phyloP scores from a whole-genome alignment of 2,888 invertebrate species.

The Zonitis immaculata region DNA sequence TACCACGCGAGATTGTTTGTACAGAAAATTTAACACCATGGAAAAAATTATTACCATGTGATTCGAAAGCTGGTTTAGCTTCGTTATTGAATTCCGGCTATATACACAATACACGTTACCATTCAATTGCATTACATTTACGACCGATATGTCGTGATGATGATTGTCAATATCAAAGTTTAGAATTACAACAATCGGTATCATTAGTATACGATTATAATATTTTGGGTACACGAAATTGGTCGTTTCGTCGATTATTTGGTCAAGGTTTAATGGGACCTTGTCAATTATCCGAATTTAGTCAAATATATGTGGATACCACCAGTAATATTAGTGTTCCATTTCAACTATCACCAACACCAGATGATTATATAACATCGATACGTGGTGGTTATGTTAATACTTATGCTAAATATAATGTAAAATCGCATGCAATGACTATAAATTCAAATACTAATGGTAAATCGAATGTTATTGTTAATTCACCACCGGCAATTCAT shows the following conservation, averaged over 20 bases:
- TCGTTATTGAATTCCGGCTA: constrained; percentile 84
- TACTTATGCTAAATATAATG: constrained; percentile 66
- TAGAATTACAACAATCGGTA: constrained; percentile 82
- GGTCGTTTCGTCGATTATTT: constrained; percentile 83
- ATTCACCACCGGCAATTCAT: constrained; percentile 64
- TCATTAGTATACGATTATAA: constrained; percentile 82
- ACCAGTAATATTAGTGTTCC: constrained; percentile 58
- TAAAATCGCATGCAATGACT: constrained; percentile 53
- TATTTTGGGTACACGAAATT: constrained; percentile 64
- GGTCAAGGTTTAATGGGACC: constrained; percentile 76
- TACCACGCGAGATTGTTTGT: constrained; percentile 95
- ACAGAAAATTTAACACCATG: constrained; percentile 99
- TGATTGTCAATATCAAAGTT: constrained; percentile 52
- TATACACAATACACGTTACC: constrained; percentile 89
- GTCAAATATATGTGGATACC: constrained; percentile 77
- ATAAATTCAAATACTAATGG: constrained; percentile 59
- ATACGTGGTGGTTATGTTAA: constrained; percentile 65
- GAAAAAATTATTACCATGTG: constrained; percentile 95
- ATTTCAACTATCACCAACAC: constrained; percentile 61
- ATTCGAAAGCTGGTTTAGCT: constrained; percentile 81
- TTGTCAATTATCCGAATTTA: constrained; percentile 75
- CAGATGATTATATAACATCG: constrained; percentile 57
- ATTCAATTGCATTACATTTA: constrained; percentile 83
- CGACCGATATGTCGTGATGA: constrained; percentile 68
- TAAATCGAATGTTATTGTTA: constrained; percentile 52